phyloP scores from a whole-genome alignment of 1,140 invertebrate genomes.

The Parasteatoda tepidariorum region DNA sequence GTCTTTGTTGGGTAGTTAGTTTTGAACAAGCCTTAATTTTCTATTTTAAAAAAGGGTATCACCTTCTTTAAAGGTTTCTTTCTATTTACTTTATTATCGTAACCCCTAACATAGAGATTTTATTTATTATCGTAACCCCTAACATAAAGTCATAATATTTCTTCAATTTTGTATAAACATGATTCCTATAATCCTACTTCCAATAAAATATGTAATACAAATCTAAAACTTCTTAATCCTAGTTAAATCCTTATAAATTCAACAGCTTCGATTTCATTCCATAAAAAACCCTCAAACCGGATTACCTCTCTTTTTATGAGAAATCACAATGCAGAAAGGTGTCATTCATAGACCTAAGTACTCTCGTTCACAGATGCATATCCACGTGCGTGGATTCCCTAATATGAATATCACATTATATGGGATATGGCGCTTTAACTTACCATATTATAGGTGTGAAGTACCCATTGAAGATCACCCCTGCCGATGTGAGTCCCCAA shows the following conservation, averaged over 20 bases:
- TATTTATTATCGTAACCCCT: background rate
- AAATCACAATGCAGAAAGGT: background rate
- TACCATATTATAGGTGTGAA: constrained; percentile 12
- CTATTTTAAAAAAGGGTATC: background rate
- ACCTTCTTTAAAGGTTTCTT: background rate
- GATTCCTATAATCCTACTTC: background rate
- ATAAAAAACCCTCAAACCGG: background rate
- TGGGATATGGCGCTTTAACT: too few species aligned
- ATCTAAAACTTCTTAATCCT: background rate
- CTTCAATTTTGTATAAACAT: background rate
- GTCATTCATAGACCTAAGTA: background rate
- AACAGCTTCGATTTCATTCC: background rate
- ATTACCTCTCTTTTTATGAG: background rate
- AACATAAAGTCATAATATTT: background rate
- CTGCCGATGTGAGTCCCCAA: constrained; percentile 12
- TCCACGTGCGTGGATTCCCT: background rate
- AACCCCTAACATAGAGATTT: background rate
- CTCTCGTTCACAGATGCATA: constrained; percentile 1
- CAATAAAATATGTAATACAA: background rate
- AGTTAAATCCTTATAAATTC: background rate
- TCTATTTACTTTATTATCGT: background rate
- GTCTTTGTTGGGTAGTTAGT: background rate
- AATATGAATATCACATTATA: constrained; percentile 14
- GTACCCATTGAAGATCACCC: background rate
- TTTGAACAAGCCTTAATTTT: background rate